A percentile compares a stretch with the other conserved stretches of the same genome.
Conservation (phyloP, 2,797 vertebrate genomes). For the Xiphorhynchus erythropygius region DNA sequence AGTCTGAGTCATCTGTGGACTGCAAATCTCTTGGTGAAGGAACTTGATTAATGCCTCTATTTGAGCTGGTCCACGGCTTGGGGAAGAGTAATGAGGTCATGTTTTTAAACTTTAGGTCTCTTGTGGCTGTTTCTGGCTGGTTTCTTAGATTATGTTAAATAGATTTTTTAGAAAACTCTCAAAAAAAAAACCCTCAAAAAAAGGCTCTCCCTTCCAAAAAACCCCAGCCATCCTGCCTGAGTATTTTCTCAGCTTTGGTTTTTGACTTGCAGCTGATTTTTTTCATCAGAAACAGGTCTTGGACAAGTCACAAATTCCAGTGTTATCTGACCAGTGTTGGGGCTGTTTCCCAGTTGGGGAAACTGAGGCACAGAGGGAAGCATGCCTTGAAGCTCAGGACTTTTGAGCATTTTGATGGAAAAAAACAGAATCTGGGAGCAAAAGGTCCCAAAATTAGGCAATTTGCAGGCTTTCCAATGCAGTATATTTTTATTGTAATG, state of each 20-base stretch:
- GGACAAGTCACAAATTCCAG: not conserved
- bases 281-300: not conserved
- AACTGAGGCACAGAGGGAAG: not conserved
- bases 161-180: not conserved
- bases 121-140: not conserved
- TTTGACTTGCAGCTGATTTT: not conserved
- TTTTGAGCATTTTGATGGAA: not conserved
- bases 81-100: not conserved
- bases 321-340: not conserved
- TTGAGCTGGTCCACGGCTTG: not conserved
- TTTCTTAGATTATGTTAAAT: accelerated
- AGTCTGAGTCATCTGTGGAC: not conserved
- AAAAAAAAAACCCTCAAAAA: not conserved
- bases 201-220: accelerated
- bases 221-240: accelerated
- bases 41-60: not conserved
- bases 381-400: accelerated
- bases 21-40: not conserved
- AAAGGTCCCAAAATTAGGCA: not conserved
- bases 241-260: not conserved
- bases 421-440: accelerated
- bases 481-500: not conserved
- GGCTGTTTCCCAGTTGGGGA: not conserved
- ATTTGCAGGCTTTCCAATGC: not conserved
- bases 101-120: not conserved